Evolutionary conservation across 2,888 invertebrate genomes (phyloP), one percentile per base, ranked within the genome.

Genomic region (Zygothrica quintamaculata): DNA sequence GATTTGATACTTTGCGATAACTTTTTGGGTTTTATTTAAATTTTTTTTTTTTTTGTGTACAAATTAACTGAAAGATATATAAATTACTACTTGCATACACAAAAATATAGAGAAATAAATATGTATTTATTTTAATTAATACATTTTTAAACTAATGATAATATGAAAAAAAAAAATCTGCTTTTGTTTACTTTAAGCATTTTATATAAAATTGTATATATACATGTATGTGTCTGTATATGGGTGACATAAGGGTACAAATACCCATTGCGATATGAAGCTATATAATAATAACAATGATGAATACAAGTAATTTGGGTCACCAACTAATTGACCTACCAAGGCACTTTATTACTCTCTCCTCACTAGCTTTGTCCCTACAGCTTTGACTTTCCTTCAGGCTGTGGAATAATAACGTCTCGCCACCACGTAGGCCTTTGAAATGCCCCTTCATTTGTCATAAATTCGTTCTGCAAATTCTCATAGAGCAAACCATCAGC

Each of bases 341-440:
- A 58, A 80, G 84, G 84, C 79, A 80, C 79, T 84, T 75, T 47
- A 12, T 15, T 46, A 13, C 26, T n/a, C 8, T 3, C 7, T 13
- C 8, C 25, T 8, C 1, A 6, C 22, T 33, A 18, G 12, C 15
- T 37, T 9, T 22, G 16, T 12, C 37, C 39, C 59, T 55, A 80
- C 4, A 91, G 84, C 72, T 91, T 91, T 1, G 91, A 90, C 26
- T 65, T 77, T 11, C 43, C 66, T 57, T 88, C 89, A 2, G 70
- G 33, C 52, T 70, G 69, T 3, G 84, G 75, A 15, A 90, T 88
- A 46, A 93, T 87, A 37, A 93, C 91, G 80, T 94, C 93, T 52
- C 92, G 91, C 96, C 96, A 96, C 96, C 96, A 96, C 1, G 92
- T 74, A 1, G 96, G 94, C 50, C 95, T 92, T 73, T 95, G 94